Percentiles rank a stretch among this genome's conserved stretches.
Conservation (phyloP, 2,888 invertebrate species). For the Agriotes lineatus region DNA sequence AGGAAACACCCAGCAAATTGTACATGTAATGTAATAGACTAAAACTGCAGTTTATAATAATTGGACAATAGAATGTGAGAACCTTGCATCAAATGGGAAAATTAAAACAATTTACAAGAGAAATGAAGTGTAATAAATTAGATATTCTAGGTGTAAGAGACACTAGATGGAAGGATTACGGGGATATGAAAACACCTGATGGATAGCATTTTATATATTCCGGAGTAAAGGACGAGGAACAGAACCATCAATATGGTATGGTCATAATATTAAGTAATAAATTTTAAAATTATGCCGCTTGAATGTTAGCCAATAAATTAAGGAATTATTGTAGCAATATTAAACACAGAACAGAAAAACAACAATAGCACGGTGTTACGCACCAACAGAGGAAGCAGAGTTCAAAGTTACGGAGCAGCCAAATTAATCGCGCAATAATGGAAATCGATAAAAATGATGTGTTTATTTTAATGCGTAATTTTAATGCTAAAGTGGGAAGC, state of each 20-base stretch:
- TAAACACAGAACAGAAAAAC: background rate
- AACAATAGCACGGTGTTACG: background rate
- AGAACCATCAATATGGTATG: background rate
- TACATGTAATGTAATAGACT: too few species aligned
- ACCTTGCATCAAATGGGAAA: slow-evolving; percentile 1
- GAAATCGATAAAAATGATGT: slow-evolving; percentile 3
- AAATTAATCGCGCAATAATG: background rate
- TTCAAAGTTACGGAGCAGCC: background rate
- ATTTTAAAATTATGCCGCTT: background rate
- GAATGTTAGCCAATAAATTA: too few species aligned
- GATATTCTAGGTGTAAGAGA: background rate
- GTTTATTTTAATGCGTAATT: background rate
- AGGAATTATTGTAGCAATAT: too few species aligned
- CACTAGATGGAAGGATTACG: slow-evolving; percentile 1
- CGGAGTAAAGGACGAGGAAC: background rate
- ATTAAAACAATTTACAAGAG: slow-evolving; percentile 6
- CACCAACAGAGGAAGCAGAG: slow-evolving; percentile 1
- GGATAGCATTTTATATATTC: background rate
- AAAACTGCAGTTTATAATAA: too few species aligned
- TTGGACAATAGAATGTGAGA: too few species aligned
- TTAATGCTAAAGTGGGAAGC: background rate
- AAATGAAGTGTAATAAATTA: slow-evolving; percentile 1
- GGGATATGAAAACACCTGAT: slow-evolving; percentile 1
- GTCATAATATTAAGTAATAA: slow-evolving; percentile 9
- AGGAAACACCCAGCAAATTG: too few species aligned